Conservation (phyloP, 1,140 invertebrate species). For the Caenorhabditis latens region DNA sequence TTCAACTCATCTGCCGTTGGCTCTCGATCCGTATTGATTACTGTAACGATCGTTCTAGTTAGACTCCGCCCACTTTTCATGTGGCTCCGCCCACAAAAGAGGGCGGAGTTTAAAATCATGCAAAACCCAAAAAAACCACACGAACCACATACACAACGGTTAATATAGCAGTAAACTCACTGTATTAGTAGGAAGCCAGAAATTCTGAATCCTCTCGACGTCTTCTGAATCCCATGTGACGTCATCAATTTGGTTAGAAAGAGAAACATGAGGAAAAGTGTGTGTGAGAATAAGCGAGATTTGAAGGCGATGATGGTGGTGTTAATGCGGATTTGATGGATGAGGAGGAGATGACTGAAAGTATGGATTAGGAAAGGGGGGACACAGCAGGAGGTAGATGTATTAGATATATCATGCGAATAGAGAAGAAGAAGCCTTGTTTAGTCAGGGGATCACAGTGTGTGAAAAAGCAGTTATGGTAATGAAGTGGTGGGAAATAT, state of each 20-base stretch:
- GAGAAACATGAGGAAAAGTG: background rate
- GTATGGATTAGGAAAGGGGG: slow-evolving; percentile 5
- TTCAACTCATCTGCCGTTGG: slow-evolving; percentile 48
- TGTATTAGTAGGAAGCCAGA: background rate
- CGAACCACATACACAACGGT: background rate
- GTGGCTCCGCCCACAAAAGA: background rate
- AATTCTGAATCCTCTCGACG: no score
- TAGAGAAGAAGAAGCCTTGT: background rate
- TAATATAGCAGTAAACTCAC: slow-evolving; percentile 13
- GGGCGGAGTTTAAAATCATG: no score
- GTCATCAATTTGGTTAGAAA: background rate
- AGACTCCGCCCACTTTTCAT: no score
- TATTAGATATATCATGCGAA: background rate
- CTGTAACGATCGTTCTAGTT: slow-evolving; percentile 1
- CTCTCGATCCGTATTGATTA: slow-evolving; percentile 50
- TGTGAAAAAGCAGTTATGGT: background rate
- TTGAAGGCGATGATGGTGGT: background rate
- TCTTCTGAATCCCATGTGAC: no score
- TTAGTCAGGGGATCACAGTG: background rate
- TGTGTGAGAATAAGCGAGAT: background rate
- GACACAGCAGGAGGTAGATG: background rate
- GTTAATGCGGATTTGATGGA: slow-evolving; percentile 31
- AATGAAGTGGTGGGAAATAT: no score
- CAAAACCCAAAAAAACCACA: background rate
- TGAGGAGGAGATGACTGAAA: background rate